phyloP scores from a whole-genome alignment of 2,888 invertebrate genomes.

The Drosophila nr. fundita region DNA sequence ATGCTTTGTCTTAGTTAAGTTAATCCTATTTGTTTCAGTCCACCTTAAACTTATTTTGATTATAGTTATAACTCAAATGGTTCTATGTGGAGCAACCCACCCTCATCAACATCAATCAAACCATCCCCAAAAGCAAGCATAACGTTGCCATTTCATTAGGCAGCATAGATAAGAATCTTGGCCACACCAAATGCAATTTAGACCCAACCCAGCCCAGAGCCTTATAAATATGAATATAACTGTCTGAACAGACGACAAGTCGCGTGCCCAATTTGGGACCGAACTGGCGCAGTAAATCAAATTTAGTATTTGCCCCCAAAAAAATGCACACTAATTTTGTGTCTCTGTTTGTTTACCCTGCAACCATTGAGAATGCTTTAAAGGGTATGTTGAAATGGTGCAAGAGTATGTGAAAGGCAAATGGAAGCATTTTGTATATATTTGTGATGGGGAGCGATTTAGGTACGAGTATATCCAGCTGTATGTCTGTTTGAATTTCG shows the following conservation, averaged over 20 bases:
- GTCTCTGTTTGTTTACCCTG: not conserved
- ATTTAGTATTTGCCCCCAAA: constrained; percentile 42
- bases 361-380: not conserved
- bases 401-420: not conserved
- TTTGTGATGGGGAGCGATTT: not conserved
- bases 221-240: constrained; percentile 4
- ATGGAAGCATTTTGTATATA: not conserved
- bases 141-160: constrained; percentile 31
- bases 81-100: constrained; percentile 14
- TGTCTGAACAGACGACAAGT: constrained; percentile 29
- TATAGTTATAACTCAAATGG: not conserved
- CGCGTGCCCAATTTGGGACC: constrained; percentile 32
- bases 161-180: constrained; percentile 50
- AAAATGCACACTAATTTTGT: constrained; percentile 42
- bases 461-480: not conserved
- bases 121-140: constrained; percentile 15
- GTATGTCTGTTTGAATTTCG: not conserved
- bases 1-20: not conserved
- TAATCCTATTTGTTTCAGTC: not conserved
- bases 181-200: constrained; percentile 23
- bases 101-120: constrained; percentile 14
- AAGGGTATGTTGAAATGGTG: not conserved
- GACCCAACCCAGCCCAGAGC: constrained; percentile 19
- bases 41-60: not conserved
- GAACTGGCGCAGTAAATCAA: constrained; percentile 46